Base-by-base conservation (phyloP, 2,113 vertebrate genomes). In the Anarhynchus alexandrinus region DNA sequence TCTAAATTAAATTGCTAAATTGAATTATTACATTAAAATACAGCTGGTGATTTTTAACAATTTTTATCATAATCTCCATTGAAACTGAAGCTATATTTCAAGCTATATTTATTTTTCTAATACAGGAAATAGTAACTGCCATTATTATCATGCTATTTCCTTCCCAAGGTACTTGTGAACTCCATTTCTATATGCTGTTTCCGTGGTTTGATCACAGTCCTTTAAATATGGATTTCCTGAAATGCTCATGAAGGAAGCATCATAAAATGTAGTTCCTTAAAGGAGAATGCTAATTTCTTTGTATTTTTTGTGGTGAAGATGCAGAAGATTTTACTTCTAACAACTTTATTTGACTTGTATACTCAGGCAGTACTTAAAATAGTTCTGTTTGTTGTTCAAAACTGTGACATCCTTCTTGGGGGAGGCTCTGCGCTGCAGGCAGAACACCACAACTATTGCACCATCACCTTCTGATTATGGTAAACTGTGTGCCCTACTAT, bases 61-160 rank as follows among this genome's bases (percentile, higher is more conserved):
- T 77, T 95, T 94, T 96, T 94, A 55, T 95, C 26, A 15, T 92
- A 76, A 88, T 95, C 22, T n/a, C 92, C 38, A 40, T 77, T 82
- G 66, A 94, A 96, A 95, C 82, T 27, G 20, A 82, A 90, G 59
- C 69, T 96, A 22, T 86, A 57, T 92, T 94, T 88, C 85, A 86
- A 94, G 40, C 43, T 95, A 16, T 95, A 80, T 97, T 97, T 97
- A 51, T 96, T 97, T 97, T 96, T 88, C 94, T 96, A 96, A 97
- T 97, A 85, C 79, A 96, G 97, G 96, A 98, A 97, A 93, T 97
- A 96, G 88, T 97, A 95, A 90, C 70, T 97, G 87, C 82, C 79
- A 80, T 96, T 97, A 96, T 97, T 96, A 85, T 96, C 92, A 87
- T 95, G 87, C 83, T 97, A 43, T 94, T 97, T 98, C 95, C 96